Percentiles rank a stretch among this genome's conserved stretches.
Evolutionary conservation across 2,797 vertebrate species (phyloP).

Genomic region (Loriculus beryllinus): DNA sequence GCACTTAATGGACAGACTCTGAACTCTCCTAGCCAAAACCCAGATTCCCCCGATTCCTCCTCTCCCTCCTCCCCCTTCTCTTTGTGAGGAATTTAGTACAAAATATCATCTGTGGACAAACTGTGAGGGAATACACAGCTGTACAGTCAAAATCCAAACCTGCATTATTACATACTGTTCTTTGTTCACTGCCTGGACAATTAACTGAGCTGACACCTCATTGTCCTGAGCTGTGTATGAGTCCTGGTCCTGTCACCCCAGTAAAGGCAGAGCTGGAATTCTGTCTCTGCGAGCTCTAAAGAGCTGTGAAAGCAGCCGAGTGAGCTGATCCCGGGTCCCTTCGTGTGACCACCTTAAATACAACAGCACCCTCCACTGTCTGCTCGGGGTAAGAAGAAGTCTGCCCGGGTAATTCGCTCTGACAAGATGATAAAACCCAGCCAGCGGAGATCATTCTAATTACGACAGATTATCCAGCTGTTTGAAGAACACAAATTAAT

Average conservation of each 20-base stretch:
- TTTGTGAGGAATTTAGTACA: not conserved
- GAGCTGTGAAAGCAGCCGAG: fast-evolving
- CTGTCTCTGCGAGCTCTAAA: not conserved
- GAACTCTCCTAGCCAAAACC: not conserved
- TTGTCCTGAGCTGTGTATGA: not conserved
- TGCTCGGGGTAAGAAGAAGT: not conserved
- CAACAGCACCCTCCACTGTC: constrained; percentile 75
- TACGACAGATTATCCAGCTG: constrained; percentile 26
- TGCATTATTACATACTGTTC: fast-evolving
- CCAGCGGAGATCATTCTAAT: constrained; percentile 18
- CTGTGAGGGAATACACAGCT: not conserved
- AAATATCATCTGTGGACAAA: not conserved
- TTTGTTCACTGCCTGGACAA: fast-evolving
- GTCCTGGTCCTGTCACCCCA: not conserved
- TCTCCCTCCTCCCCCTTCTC: not conserved
- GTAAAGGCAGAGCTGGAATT: not conserved
- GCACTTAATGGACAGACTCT: not conserved
- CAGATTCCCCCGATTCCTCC: not conserved
- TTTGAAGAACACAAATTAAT: constrained; percentile 29
- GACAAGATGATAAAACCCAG: constrained; percentile 30
- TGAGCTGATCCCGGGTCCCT: fast-evolving
- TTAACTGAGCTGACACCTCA: not conserved
- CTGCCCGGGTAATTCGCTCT: not conserved
- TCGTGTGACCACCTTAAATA: constrained; percentile 3
- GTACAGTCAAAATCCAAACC: not conserved